Evolutionary conservation across 2,888 invertebrate species (phyloP).

Genomic region (Tillus elongatus): DNA sequence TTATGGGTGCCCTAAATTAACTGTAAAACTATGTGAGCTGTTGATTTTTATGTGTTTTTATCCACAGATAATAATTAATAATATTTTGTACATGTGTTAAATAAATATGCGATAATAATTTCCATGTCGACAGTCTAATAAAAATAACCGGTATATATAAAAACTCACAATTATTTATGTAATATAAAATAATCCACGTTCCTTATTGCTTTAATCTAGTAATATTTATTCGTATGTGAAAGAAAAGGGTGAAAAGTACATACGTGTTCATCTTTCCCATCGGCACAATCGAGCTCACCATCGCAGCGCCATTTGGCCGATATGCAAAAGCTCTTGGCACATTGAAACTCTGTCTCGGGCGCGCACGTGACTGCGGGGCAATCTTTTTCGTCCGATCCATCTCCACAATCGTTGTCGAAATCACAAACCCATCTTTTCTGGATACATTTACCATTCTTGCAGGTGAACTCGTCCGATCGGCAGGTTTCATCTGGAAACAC

Average conservation of each 20-base stretch:
- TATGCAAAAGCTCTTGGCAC: conserved; percentile 68
- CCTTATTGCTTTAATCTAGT: too few relatives aligned
- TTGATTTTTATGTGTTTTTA: too few relatives aligned
- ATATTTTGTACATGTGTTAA: too few relatives aligned
- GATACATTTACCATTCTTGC: conserved; percentile 80
- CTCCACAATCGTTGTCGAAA: conserved; percentile 78
- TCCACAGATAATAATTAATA: too few relatives aligned
- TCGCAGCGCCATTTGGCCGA: conserved; percentile 77
- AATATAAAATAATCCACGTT: too few relatives aligned
- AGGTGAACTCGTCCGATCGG: conserved; percentile 87
- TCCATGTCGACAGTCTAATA: too few relatives aligned
- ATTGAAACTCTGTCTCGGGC: conserved; percentile 63
- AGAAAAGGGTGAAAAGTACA: conserved; percentile 4
- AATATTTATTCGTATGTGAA: too few relatives aligned
- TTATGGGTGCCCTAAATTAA: too few relatives aligned
- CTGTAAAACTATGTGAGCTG: too few relatives aligned
- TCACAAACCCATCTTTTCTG: conserved; percentile 82
- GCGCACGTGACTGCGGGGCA: conserved; percentile 65
- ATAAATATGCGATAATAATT: too few relatives aligned
- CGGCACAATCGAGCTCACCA: conserved; percentile 75
- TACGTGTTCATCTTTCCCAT: conserved; percentile 74
- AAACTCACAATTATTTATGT: too few relatives aligned
- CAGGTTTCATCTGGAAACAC: conserved; percentile 71
- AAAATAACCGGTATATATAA: too few relatives aligned
- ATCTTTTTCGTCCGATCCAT: conserved; percentile 70